phyloP scores from a whole-genome alignment of 2,113 vertebrate species.

The Hyla sarda region DNA sequence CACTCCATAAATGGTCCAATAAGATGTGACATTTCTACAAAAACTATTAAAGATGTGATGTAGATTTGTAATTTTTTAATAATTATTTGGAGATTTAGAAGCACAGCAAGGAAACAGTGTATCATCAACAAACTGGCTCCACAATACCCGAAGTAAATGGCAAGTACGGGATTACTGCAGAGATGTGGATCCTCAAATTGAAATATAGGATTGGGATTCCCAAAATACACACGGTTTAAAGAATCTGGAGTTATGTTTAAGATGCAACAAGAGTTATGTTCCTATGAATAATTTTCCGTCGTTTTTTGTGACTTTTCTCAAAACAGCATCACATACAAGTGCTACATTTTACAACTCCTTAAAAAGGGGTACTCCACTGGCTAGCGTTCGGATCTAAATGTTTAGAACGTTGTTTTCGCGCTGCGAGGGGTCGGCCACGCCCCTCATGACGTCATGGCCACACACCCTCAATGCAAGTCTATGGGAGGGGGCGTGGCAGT shows the following conservation, averaged over 20 bases:
- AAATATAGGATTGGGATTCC: conserved; percentile 7
- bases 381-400: too few species aligned
- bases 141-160: conserved; percentile 1
- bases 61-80: conserved; percentile 48
- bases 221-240: conserved; percentile 24
- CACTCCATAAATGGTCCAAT: neutral
- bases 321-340: neutral
- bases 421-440: too few species aligned
- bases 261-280: neutral
- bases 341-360: conserved; percentile 3
- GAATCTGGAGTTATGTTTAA: neutral
- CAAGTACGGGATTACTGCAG: conserved; percentile 11
- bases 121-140: conserved; percentile 28
- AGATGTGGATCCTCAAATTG: conserved; percentile 14
- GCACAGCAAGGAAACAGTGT: conserved; percentile 50
- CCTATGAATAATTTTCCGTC: neutral
- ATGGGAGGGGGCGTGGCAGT: too few species aligned
- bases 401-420: too few species aligned
- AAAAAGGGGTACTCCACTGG: too few species aligned
- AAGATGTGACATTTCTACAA: neutral
- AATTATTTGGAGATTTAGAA: conserved; percentile 54
- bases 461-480: too few species aligned
- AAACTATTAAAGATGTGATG: neutral
- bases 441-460: too few species aligned
- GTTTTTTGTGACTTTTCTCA: conserved; percentile 15